Base-by-base conservation (phyloP, 2,888 invertebrate genomes). In the Pharmacophagus antenor region DNA sequence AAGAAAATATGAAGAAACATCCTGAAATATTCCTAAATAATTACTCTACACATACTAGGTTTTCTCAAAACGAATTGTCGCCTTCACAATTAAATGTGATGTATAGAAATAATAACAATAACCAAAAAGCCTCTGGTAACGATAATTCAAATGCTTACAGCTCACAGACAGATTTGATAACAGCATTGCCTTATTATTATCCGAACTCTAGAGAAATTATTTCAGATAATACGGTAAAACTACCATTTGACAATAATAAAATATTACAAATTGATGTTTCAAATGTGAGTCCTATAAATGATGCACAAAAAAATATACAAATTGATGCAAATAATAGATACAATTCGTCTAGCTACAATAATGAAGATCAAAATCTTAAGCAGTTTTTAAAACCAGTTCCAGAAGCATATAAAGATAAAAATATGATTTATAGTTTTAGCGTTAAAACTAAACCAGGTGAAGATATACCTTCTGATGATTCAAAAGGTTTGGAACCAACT, bases 231-330 rank as follows among this genome's bases (percentile, higher is more conserved):
- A 88, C 84, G 67, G 64, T 72, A 42, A 86, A 88, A 68, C 80
- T 77, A 63, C 79, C 82, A 0, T 91, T 91, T 69, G 91, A 91
- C 68, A 90, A 91, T 58, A 86, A 87, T 41, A 91, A 88, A 67
- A 90, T 88, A 1, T 71, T 90, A 54, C 90, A 89, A 77, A 88
- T 91, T 51, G 91, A 88, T 67, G 82, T 88, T 3, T 84, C 89
- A 37, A 91, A 90, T 65, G 85, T 88, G 27, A 81, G 90, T 12
- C 68, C 78, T 18, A 85, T 82, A 64, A 77, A 80, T 22, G 84
- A 86, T 47, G 64, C 73, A 6, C 75, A 79, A 60, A 42, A 66
- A 3, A 86, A 84, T 70, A 61, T 65, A 15, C 68, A 61, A 8
- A 65, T 70, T 27, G 83, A 84, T 46, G 68, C 63, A 49, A 77